A percentile compares a stretch with the other conserved stretches of the same genome.
phyloP scores from a whole-genome alignment of 2,113 vertebrate species.

The Xenus cinereus region DNA sequence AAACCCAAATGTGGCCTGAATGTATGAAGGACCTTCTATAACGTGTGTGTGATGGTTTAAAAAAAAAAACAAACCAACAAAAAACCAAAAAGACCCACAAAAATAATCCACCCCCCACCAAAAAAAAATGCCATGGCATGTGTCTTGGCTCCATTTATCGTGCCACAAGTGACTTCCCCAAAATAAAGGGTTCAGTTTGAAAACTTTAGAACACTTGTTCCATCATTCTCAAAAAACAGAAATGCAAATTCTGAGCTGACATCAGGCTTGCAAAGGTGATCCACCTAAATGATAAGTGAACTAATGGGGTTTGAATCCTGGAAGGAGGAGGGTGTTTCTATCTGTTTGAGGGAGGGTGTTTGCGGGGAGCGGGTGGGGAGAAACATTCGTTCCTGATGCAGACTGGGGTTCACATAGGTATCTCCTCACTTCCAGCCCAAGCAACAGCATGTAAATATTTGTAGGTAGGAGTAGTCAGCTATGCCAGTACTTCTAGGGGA shows the following conservation, averaged over 20 bases:
- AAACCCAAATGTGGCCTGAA: background rate
- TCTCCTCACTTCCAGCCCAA: background rate
- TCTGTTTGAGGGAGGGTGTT: background rate
- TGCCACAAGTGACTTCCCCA: background rate
- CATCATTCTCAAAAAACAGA: background rate
- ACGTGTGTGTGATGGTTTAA: background rate
- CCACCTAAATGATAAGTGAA: background rate
- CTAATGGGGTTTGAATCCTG: background rate
- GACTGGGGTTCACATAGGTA: rapidly evolving
- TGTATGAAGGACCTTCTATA: background rate
- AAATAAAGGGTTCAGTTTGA: background rate
- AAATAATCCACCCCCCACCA: too few relatives aligned
- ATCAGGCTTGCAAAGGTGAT: background rate
- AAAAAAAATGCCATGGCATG: background rate
- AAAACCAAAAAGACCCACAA: too few relatives aligned
- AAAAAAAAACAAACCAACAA: background rate
- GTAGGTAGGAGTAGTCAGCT: background rate
- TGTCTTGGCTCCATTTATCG: background rate
- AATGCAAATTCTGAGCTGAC: background rate
- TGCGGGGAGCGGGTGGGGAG: too few relatives aligned
- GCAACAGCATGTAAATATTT: background rate
- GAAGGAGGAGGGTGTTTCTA: background rate
- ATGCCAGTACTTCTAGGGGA: background rate
- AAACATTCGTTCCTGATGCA: background rate
- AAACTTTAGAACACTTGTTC: background rate